A percentile compares a stretch with the other conserved stretches of the same genome.
These are phyloP conservation scores for Knipowitschia caucasica DNA, from an alignment of 2,797 vertebrate species.

Conservation along the genomic window DNA sequence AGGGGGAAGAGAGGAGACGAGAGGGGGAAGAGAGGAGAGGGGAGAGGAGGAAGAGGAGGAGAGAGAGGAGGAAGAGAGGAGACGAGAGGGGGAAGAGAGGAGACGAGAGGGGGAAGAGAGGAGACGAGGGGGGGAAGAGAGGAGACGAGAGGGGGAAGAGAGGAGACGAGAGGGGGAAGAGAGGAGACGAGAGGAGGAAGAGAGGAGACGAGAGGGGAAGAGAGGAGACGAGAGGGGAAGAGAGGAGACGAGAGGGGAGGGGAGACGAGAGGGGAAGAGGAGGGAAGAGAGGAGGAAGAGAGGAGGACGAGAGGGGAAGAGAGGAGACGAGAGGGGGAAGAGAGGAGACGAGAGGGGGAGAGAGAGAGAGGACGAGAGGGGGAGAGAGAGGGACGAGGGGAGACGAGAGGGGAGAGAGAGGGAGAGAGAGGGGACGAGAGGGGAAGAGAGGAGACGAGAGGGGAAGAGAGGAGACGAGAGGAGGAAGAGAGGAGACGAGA, in stretches of 20 bases:
- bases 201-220: not conserved
- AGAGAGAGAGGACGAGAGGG: not conserved
- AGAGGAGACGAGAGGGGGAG: not conserved
- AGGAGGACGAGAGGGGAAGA: not conserved
- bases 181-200: not conserved
- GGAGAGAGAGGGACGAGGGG: not conserved
- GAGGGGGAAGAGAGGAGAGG: not conserved
- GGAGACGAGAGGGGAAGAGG: not conserved
- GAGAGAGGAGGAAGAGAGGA: not conserved
- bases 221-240: too few relatives aligned
- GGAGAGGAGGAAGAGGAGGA: not conserved
- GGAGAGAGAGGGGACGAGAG: not conserved
- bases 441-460: not conserved
- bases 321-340: not conserved
- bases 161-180: too few relatives aligned
- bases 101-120: not conserved
- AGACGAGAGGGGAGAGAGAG: too few relatives aligned
- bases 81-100: not conserved
- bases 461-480: not conserved
- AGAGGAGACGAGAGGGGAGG: too few relatives aligned
- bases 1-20: not conserved
- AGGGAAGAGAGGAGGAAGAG: too few relatives aligned
- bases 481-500: too few relatives aligned
- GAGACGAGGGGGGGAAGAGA: not conserved
- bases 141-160: not conserved